phyloP scores from a whole-genome alignment of 1,140 invertebrate species.

The Drosophila teissieri region DNA sequence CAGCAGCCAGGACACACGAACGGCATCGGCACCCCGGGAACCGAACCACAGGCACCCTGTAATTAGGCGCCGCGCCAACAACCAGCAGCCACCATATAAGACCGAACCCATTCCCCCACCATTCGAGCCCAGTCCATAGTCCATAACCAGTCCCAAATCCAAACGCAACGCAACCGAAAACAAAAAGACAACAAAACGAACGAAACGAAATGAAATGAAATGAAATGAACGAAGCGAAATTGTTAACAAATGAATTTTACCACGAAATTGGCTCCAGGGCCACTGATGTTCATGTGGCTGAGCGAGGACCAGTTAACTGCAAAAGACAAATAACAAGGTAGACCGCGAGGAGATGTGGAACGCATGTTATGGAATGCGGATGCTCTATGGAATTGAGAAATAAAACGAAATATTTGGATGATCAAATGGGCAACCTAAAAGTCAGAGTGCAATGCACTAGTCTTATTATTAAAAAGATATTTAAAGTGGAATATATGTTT shows the following conservation, averaged over 20 bases:
- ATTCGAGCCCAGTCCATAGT: conserved; percentile 3
- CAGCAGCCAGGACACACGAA: conserved; percentile 43
- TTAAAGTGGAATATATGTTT: background rate
- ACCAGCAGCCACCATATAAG: conserved; percentile 2
- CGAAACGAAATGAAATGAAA: conserved; percentile 67
- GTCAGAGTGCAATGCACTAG: too few species aligned
- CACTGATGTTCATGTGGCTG: conserved; percentile 31
- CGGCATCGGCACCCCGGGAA: conserved; percentile 19
- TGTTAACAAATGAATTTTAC: conserved; percentile 82
- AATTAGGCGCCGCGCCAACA: conserved; percentile 74
- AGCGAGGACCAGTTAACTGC: conserved; percentile 64
- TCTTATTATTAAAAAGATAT: too few species aligned
- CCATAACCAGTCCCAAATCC: conserved; percentile 25
- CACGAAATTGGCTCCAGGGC: conserved; percentile 75
- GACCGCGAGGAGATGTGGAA: too few species aligned
- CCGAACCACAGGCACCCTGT: conserved; percentile 64
- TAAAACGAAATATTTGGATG: background rate
- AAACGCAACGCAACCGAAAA: conserved; percentile 39
- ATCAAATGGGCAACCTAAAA: background rate
- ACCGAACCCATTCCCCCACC: background rate
- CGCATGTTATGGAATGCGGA: background rate
- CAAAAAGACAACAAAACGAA: conserved; percentile 10
- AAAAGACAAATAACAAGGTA: conserved; percentile 77
- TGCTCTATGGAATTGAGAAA: conserved; percentile 1
- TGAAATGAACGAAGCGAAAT: conserved; percentile 70